These are phyloP conservation scores for Heteromurus nitidus DNA, from an alignment of 2,888 invertebrate species.

Conservation along the genomic window DNA sequence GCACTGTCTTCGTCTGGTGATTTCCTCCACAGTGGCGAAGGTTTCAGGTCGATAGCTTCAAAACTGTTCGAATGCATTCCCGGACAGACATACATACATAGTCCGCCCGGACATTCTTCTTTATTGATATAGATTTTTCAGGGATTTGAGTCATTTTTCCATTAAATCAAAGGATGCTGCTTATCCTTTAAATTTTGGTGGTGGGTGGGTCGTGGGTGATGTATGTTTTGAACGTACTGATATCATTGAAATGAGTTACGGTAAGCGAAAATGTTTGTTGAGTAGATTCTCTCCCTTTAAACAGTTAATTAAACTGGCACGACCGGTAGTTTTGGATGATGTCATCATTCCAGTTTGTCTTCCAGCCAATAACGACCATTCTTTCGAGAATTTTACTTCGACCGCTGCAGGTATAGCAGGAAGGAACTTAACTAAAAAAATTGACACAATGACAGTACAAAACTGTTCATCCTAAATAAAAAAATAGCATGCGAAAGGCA, in stretches of 20 bases:
- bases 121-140: background rate
- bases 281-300: slow-evolving; percentile 8
- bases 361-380: slow-evolving; percentile 68
- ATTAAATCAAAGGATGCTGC: background rate
- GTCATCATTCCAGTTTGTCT: slow-evolving; percentile 71
- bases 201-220: no score
- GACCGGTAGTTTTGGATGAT: slow-evolving; percentile 58
- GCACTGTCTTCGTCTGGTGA: no score
- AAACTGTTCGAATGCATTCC: background rate
- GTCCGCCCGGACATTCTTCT: no score
- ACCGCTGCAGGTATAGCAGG: slow-evolving; percentile 67
- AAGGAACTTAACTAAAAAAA: background rate
- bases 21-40: no score
- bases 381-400: slow-evolving; percentile 62
- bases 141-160: background rate
- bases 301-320: slow-evolving; percentile 66
- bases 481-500: no score
- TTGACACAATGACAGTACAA: background rate
- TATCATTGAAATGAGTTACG: no score
- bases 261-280: no score
- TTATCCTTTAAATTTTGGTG: background rate
- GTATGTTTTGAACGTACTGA: no score
- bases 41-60: no score
- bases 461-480: no score
- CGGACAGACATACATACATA: background rate